Base-by-base conservation (phyloP, 2,113 vertebrate genomes). In the Tragulus kanchil region DNA sequence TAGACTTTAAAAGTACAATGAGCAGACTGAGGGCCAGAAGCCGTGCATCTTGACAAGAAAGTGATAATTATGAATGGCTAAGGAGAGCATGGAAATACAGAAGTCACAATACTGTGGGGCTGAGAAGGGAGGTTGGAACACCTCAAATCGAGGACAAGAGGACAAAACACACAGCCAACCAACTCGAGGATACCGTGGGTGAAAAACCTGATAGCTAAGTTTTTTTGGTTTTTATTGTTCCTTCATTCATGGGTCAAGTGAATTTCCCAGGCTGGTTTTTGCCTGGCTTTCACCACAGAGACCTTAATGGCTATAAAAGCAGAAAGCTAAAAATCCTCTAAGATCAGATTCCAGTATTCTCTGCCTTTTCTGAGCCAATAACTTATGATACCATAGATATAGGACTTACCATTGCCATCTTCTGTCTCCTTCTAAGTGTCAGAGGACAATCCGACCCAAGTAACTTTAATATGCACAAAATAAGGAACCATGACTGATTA, bases 1-100 rank as follows among this genome's bases (percentile, higher is more conserved):
- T 23, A 94, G 50, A 94, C 84, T 69, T 97, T 96, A 88, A 97
- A 96, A 96, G 90, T n/a, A 79, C 62, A 85, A 79, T 96, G 93
- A 97, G 61, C 50, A 94, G 88, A 97, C 31, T 58, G 91, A 97
- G 54, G 48, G 95, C 45, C 82, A 94, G 56, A 97, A 96, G 52
- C 21, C 31, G 93, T 11, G n/a, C 59, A 64, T 17, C 85, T 25
- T n/a, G 95, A 81, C 31, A 96, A 84, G 50, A 78, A 84, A 93
- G 26, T 90, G 95, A 86, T 96, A 95, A 97, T 94, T 78, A 94
- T 67, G 96, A 97, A 85, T 17, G 52, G 83, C 65, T 62, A 75
- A 98, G 73, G n/a, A 93, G 73, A 96, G 54, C 21, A 75, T 87
- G 73, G 78, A n/a, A 64, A 90, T 85, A 85, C 87, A 83, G 89